Percentiles rank a stretch among this genome's conserved stretches.
Conservation (phyloP, 2,888 invertebrate species). For the Zaprionus bogoriensis region DNA sequence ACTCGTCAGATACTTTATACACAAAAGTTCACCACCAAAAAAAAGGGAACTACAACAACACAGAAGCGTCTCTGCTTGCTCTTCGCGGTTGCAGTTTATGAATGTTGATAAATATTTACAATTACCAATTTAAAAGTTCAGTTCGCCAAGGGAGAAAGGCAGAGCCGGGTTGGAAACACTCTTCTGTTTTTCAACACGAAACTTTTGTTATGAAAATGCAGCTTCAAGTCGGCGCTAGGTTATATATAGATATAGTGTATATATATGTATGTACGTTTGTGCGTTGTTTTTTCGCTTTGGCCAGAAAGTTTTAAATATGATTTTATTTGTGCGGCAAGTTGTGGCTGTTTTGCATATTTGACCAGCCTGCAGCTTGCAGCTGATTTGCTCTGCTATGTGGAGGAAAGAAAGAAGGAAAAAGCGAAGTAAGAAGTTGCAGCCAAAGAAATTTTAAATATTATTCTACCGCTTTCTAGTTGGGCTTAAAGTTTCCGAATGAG, state of each 20-base stretch:
- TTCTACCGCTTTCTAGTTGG: conserved; percentile 26
- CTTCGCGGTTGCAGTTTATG: conserved; percentile 43
- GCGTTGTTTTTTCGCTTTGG: conserved; percentile 8
- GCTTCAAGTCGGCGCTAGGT: conserved; percentile 27
- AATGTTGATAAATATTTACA: conserved; percentile 74
- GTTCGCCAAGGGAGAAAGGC: conserved; percentile 15
- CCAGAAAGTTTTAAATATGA: conserved; percentile 71
- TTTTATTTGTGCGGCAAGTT: conserved; percentile 67
- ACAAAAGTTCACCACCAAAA: no score
- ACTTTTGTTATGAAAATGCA: conserved; percentile 60
- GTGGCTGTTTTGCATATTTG: conserved; percentile 55
- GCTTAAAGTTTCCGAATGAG: conserved; percentile 18
- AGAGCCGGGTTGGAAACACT: conserved; percentile 28
- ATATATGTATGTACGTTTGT: conserved; percentile 18
- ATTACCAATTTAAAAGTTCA: conserved; percentile 72
- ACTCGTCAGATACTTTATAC: no score
- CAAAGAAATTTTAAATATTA: conserved; percentile 49
- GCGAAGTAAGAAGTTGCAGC: conserved; percentile 36
- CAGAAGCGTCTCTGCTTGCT: conserved; percentile 6
- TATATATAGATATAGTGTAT: conserved; percentile 12
- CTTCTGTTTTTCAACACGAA: conserved; percentile 56
- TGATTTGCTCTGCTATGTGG: conserved; percentile 52
- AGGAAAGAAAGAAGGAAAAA: no score
- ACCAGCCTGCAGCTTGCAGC: conserved; percentile 57
- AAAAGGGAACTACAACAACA: no score